Conservation (phyloP, 2,113 vertebrate genomes). For the Addax nasomaculatus region DNA sequence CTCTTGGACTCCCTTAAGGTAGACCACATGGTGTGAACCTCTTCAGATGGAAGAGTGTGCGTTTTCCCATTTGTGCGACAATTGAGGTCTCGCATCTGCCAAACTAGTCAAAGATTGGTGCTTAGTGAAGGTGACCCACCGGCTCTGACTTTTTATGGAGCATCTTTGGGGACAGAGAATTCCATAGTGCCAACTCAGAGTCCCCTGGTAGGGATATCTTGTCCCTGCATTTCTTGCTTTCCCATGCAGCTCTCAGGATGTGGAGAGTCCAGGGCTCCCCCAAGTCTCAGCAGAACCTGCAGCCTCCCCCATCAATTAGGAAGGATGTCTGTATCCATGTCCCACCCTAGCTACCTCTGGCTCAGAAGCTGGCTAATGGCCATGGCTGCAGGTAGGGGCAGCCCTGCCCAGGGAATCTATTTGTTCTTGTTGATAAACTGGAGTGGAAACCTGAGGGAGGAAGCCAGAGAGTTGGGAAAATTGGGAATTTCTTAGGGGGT, state of each 20-base stretch:
- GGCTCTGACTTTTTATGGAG: neutral
- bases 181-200: neutral
- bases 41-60: neutral
- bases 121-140: neutral
- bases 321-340: neutral
- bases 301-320: neutral
- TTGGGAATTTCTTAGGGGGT: neutral
- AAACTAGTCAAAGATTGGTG: neutral
- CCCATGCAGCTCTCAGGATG: neutral
- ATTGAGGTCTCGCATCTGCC: neutral
- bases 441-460: neutral
- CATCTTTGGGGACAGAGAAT: neutral
- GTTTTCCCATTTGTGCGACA: fast-evolving
- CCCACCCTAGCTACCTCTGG: neutral
- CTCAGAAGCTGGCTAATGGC: neutral
- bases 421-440: neutral
- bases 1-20: neutral
- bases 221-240: neutral
- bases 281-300: neutral
- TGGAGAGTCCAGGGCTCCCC: too few relatives aligned
- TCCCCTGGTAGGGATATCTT: neutral
- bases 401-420: too few relatives aligned
- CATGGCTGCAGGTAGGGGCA: neutral
- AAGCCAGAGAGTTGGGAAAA: too few relatives aligned
- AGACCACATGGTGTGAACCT: neutral